These are phyloP conservation scores for Enteromius radiatus DNA, from an alignment of 2,797 vertebrate species.

Conservation along the genomic window DNA sequence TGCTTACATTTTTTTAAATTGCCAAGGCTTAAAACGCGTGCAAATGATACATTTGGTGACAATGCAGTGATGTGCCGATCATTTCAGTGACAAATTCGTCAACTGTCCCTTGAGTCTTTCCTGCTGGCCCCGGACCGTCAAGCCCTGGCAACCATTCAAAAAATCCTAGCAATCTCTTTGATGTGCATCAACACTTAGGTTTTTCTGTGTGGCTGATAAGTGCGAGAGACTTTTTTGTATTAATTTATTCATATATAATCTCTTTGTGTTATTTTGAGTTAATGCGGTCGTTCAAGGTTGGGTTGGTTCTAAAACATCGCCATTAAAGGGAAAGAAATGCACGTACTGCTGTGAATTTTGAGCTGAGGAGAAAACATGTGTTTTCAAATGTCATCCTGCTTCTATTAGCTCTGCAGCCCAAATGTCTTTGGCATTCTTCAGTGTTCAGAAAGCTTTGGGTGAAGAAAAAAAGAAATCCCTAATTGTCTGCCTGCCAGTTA, in stretches of 20 bases:
- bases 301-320: background rate
- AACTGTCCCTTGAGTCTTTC: no score
- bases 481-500: slow-evolving; percentile 68
- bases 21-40: no score
- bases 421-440: slow-evolving; percentile 61
- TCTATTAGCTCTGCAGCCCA: slow-evolving; percentile 9
- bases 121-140: no score
- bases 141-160: background rate
- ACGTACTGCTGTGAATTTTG: background rate
- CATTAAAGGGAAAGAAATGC: background rate
- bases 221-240: background rate
- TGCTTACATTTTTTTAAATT: no score
- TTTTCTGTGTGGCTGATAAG: background rate
- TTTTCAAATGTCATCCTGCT: slow-evolving; percentile 41
- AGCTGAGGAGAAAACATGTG: background rate
- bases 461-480: slow-evolving; percentile 55
- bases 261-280: slow-evolving; percentile 16
- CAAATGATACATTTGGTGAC: no score
- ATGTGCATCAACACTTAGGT: background rate
- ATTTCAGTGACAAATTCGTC: no score
- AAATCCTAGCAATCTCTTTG: background rate
- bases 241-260: background rate
- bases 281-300: background rate
- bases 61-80: no score
- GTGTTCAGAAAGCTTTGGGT: slow-evolving; percentile 46